Conservation (phyloP, 2,113 vertebrate genomes). For the Gyps fulvus region DNA sequence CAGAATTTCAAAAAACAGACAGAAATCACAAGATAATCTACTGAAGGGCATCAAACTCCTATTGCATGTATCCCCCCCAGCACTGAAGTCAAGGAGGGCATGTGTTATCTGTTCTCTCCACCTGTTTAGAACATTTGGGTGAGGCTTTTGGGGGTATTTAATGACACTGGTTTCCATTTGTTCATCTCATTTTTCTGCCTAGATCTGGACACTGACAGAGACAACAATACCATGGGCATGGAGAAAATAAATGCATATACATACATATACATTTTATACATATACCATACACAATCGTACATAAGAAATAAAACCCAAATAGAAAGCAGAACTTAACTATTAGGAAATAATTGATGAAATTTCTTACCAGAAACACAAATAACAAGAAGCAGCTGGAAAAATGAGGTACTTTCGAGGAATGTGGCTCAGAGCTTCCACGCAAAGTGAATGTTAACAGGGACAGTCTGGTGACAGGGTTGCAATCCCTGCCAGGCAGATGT, state of each 20-base stretch:
- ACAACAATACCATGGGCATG: neutral
- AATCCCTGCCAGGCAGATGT: neutral
- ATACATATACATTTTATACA: neutral
- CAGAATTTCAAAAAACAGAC: neutral
- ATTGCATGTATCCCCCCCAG: fast-evolving
- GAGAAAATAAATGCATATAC: neutral
- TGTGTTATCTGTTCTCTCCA: neutral
- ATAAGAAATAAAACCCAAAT: neutral
- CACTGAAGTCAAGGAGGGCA: neutral
- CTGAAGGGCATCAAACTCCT: neutral
- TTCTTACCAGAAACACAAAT: neutral
- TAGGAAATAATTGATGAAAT: neutral
- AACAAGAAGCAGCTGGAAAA: constrained; percentile 18
- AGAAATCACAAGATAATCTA: neutral
- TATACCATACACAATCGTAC: neutral
- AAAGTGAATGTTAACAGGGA: neutral
- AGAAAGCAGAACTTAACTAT: neutral
- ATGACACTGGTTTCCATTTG: neutral
- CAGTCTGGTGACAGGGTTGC: constrained; percentile 8
- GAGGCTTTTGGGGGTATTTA: neutral
- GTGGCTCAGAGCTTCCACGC: neutral
- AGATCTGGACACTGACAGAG: neutral
- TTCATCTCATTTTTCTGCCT: neutral
- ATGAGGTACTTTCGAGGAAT: neutral
- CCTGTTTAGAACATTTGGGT: neutral